Percentiles rank a stretch among this genome's conserved stretches.
Evolutionary conservation across 2,888 invertebrate genomes (phyloP).

Genomic region (Laothoe populi): DNA sequence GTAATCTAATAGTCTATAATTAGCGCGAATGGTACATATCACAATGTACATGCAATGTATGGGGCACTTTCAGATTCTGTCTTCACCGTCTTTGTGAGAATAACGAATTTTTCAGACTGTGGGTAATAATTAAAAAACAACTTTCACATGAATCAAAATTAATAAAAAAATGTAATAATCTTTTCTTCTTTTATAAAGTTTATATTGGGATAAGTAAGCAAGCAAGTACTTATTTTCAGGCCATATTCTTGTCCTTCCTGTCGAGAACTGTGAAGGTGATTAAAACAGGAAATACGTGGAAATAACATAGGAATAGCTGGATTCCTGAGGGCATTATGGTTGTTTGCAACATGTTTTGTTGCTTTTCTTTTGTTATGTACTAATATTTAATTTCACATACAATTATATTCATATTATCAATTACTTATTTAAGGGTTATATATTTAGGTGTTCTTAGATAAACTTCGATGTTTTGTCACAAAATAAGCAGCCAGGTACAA

Average conservation of each 20-base stretch:
- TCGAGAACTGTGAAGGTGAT: not conserved
- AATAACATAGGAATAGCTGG: not conserved
- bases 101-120: too few species aligned
- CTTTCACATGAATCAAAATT: too few species aligned
- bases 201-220: not conserved
- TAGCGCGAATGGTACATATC: not conserved
- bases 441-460: too few species aligned
- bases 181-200: not conserved
- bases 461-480: too few species aligned
- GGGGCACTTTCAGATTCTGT: too few species aligned
- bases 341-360: not conserved
- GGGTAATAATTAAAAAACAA: too few species aligned
- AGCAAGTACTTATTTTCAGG: not conserved
- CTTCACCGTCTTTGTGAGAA: too few species aligned
- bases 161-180: not conserved
- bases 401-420: too few species aligned
- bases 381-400: too few species aligned
- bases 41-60: not conserved
- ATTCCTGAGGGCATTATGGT: not conserved
- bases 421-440: too few species aligned
- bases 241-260: not conserved
- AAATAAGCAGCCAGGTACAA: too few species aligned
- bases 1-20: slow-evolving; percentile 14
- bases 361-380: not conserved
- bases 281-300: not conserved